Conservation (phyloP, 2,888 invertebrate genomes). For the Epistrophella euchroma region DNA sequence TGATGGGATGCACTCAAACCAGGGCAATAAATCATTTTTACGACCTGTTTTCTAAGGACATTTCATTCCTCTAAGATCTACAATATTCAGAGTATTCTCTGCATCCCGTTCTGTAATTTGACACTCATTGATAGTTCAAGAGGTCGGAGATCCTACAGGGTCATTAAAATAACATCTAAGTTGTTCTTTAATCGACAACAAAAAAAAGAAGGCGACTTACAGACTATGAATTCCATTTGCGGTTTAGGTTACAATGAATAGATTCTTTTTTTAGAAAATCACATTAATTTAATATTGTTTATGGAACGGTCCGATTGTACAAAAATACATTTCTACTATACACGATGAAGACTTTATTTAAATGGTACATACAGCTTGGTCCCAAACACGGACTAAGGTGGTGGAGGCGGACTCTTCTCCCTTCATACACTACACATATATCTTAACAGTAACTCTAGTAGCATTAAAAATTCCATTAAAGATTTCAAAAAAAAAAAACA, state of each 20-base stretch:
- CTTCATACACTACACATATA: neutral
- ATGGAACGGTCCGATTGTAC: slow-evolving; percentile 26
- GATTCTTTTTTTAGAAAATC: slow-evolving; percentile 64
- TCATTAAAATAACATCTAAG: slow-evolving; percentile 47
- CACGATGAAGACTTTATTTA: slow-evolving; percentile 51
- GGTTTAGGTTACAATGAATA: slow-evolving; percentile 53
- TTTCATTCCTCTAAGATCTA: slow-evolving; percentile 15
- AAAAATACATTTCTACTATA: neutral
- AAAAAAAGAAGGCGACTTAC: slow-evolving; percentile 53
- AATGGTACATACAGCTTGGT: slow-evolving; percentile 61
- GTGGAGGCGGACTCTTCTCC: slow-evolving; percentile 47
- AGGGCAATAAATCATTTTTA: slow-evolving; percentile 52
- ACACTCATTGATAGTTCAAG: slow-evolving; percentile 57
- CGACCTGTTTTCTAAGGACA: slow-evolving; percentile 31
- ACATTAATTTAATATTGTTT: slow-evolving; percentile 69
- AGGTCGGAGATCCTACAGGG: slow-evolving; percentile 46
- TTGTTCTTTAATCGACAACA: slow-evolving; percentile 28
- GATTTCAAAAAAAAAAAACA: slow-evolving; percentile 39
- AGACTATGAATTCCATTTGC: slow-evolving; percentile 64
- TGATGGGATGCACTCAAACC: slow-evolving; percentile 17
- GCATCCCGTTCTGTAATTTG: slow-evolving; percentile 49
- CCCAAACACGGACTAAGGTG: slow-evolving; percentile 52
- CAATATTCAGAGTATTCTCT: neutral
- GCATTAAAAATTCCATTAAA: slow-evolving; percentile 69
- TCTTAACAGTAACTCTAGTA: slow-evolving; percentile 59